Percentiles rank a stretch among this genome's conserved stretches.
Evolutionary conservation across 2,888 invertebrate species (phyloP).

Genomic region (Cryptus armator): DNA sequence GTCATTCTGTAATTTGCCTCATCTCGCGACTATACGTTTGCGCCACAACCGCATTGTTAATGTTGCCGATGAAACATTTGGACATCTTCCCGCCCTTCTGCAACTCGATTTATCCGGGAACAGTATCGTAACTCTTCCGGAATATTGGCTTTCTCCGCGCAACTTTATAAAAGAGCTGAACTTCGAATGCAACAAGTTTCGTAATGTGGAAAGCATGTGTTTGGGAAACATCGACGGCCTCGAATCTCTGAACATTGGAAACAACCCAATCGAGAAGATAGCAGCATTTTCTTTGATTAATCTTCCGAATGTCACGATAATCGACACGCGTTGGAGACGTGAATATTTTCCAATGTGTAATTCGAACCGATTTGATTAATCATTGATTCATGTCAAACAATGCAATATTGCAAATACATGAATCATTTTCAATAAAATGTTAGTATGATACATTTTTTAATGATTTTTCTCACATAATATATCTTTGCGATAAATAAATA

Average conservation of each 20-base stretch:
- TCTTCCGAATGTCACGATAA: neutral
- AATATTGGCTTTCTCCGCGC: conserved; percentile 16
- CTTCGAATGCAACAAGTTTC: conserved; percentile 31
- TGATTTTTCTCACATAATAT: no score
- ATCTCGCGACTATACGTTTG: conserved; percentile 15
- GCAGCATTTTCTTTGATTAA: neutral
- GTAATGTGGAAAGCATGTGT: conserved; percentile 11
- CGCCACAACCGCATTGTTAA: neutral
- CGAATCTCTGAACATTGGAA: neutral
- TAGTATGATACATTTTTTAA: no score
- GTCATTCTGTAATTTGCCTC: conserved; percentile 26
- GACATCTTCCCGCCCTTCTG: conserved; percentile 3
- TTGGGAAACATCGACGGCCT: neutral
- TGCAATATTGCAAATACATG: no score
- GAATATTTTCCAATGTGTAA: no score
- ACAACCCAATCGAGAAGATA: conserved; percentile 8
- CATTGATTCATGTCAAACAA: no score
- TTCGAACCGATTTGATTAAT: no score
- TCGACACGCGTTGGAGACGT: neutral
- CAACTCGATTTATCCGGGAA: conserved; percentile 34
- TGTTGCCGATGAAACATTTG: conserved; percentile 20
- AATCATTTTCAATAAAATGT: no score
- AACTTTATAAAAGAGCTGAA: neutral
- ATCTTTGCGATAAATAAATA: no score
- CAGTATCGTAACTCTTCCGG: neutral